Base-by-base conservation (phyloP, 2,888 invertebrate genomes). In the Hylaea fasciaria region DNA sequence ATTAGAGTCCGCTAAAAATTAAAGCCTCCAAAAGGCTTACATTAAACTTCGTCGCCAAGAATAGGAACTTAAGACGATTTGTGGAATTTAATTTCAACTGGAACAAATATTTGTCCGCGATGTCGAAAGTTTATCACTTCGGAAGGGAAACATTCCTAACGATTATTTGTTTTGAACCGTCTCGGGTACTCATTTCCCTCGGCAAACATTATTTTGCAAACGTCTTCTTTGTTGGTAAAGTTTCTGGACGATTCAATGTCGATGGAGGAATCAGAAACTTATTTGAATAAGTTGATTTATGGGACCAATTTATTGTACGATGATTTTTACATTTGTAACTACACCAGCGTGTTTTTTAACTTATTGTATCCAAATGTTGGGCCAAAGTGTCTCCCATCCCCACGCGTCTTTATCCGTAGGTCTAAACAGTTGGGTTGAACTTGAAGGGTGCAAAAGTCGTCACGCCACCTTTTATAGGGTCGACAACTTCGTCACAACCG, bases 111-210 rank as follows among this genome's bases (percentile, higher is more conserved):
- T 54, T 59, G 45, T 17, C 40, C 53, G 49, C 39, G 44, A 47
- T 45, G 29, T 37, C 16, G 35, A 59, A 59, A 59, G 43, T 59
- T 59, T 49, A 54, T 49, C 49, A 43, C 53, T 58, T 47, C 35
- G 35, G 51, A 57, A 32, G 22, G 51, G 39, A 54, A 57, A 51
- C 29, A 43, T 64, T 58, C 51, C 43, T 52, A 58, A 58, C 45
- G 55, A 41, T 39, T 57, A 53, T 64, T 55, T 64, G 47, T 61
- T 55, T 50, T 46, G 32, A 52, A 44, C 29, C 43, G 29, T 32
- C 40, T 57, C 28, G 47, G 53, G 40, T 52, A 57, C 41, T 60
- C 40, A 48, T 43, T 57, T 52, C 41, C 45, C 16, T 48, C 32
- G 28, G 44, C 50, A 55, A 61, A 58, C 49, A 54, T 55, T 48